These are phyloP conservation scores for Pseudomyrmex pallidus DNA, from an alignment of 1,140 invertebrate species.

Conservation along the genomic window DNA sequence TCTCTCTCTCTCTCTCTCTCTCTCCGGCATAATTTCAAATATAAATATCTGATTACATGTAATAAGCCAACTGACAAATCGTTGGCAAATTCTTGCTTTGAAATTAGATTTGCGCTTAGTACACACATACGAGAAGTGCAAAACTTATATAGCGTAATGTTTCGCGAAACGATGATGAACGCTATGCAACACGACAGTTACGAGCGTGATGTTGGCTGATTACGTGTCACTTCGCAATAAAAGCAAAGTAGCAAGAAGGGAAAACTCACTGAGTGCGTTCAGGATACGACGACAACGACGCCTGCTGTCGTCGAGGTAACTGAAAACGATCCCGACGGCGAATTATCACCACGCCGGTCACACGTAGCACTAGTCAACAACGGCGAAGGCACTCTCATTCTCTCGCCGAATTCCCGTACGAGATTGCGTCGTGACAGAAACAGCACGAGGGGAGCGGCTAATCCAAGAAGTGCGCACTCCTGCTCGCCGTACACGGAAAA, in stretches of 20 bases:
- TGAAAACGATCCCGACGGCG: conserved; percentile 72
- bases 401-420: conserved; percentile 47
- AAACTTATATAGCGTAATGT: not conserved
- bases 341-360: conserved; percentile 43
- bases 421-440: conserved; percentile 11
- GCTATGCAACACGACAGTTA: conserved; percentile 23
- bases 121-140: not conserved
- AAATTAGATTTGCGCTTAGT: too few species aligned
- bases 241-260: not conserved
- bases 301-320: conserved; percentile 56
- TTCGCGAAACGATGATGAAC: not conserved
- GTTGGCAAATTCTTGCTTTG: not conserved
- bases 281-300: conserved; percentile 66
- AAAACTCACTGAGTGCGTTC: conserved; percentile 73
- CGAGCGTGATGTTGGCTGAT: conserved; percentile 32
- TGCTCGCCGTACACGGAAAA: conserved; percentile 53
- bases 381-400: conserved; percentile 74
- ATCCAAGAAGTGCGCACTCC: conserved; percentile 80
- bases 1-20: too few species aligned
- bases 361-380: conserved; percentile 29
- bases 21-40: too few species aligned
- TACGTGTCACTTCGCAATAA: conserved; percentile 49
- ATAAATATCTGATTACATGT: not conserved
- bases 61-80: not conserved
- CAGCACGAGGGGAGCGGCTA: conserved; percentile 76